phyloP scores from a whole-genome alignment of 2,113 vertebrate species.

The Neodon shergylaensis region DNA sequence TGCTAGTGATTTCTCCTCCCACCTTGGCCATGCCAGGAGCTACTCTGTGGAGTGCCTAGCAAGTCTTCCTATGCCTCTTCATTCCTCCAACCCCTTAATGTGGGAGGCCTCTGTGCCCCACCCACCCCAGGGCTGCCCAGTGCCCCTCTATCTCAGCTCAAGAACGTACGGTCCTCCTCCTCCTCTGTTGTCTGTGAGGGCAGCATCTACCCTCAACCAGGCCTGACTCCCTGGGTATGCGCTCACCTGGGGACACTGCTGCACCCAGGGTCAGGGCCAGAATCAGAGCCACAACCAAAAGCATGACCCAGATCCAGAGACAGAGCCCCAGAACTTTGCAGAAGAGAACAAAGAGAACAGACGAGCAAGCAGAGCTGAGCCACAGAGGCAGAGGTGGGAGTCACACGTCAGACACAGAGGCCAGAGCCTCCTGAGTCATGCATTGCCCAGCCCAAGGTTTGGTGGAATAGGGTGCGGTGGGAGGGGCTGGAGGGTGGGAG shows the following conservation, averaged over 20 bases:
- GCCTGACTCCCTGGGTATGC: not conserved
- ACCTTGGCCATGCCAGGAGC: not conserved
- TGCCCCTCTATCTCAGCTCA: not conserved
- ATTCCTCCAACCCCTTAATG: not conserved
- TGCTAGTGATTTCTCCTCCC: not conserved
- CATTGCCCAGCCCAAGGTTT: not conserved
- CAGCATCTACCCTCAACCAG: not conserved
- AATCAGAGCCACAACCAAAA: not conserved
- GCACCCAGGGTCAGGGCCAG: not conserved
- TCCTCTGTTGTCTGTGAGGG: not conserved
- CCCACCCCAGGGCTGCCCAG: not conserved
- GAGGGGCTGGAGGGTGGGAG: not conserved
- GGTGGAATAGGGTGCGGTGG: not conserved
- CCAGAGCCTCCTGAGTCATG: slow-evolving; percentile 33
- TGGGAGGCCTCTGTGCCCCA: not conserved
- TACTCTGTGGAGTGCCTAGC: not conserved
- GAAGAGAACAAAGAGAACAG: not conserved
- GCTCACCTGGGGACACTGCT: not conserved
- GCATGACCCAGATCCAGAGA: not conserved
- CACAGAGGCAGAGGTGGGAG: not conserved
- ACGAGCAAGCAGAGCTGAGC: not conserved
- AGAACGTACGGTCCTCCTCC: not conserved
- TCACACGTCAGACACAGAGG: not conserved
- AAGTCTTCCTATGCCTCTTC: not conserved
- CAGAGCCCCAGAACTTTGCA: not conserved